Evolutionary conservation across 2,888 invertebrate species (phyloP).

Genomic region (Caenorhabditis drosophilae): DNA sequence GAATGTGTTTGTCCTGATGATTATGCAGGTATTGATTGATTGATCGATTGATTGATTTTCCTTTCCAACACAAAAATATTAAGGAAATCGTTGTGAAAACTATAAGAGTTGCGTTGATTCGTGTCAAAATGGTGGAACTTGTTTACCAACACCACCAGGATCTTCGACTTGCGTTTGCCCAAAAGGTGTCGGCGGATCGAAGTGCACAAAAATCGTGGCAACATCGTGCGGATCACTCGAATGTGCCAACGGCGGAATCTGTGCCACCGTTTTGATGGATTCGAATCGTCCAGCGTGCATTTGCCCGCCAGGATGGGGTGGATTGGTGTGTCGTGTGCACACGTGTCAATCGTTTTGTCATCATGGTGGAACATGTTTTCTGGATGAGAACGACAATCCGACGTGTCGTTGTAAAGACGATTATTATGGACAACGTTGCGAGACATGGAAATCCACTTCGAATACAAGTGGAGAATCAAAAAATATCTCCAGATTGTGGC

Average conservation of each 20-base stretch:
- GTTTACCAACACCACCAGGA: slow-evolving; percentile 68
- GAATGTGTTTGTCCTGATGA: slow-evolving; percentile 27
- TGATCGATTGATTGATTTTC: too few species aligned
- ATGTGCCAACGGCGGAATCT: slow-evolving; percentile 71
- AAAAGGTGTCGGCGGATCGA: slow-evolving; percentile 35
- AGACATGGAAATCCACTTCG: slow-evolving; percentile 3
- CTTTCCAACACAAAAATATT: background rate
- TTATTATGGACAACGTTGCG: slow-evolving; percentile 31
- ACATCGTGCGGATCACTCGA: slow-evolving; percentile 40
- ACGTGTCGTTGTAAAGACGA: slow-evolving; percentile 18
- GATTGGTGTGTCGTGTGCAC: slow-evolving; percentile 73
- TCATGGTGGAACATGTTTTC: slow-evolving; percentile 16
- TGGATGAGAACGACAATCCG: slow-evolving; percentile 11
- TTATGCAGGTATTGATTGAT: background rate
- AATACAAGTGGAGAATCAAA: background rate
- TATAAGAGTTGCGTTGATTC: slow-evolving; percentile 37
- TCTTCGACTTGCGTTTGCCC: slow-evolving; percentile 71
- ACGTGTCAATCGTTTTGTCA: slow-evolving; percentile 26
- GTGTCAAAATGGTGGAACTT: slow-evolving; percentile 71
- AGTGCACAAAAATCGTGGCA: slow-evolving; percentile 30
- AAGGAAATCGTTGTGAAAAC: slow-evolving; percentile 18
- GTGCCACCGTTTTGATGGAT: slow-evolving; percentile 55
- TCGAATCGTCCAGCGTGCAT: slow-evolving; percentile 70
- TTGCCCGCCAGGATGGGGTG: slow-evolving; percentile 74
- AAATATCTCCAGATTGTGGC: background rate